These are phyloP conservation scores for Drosophila aff. DNA, from an alignment of 1,140 invertebrate species.

Conservation along the genomic window DNA sequence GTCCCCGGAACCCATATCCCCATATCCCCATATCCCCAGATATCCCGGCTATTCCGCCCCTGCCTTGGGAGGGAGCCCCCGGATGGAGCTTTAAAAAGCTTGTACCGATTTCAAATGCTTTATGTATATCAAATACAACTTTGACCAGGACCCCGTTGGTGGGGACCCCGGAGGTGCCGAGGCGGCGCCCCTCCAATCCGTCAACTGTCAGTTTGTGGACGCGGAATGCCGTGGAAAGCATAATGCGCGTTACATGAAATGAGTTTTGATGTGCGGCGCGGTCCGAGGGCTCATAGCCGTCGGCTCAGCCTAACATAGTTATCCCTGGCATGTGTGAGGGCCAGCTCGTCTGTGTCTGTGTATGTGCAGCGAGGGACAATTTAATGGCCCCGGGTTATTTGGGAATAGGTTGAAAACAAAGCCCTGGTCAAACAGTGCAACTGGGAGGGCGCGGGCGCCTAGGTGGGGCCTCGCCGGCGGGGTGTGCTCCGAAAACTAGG, in stretches of 20 bases:
- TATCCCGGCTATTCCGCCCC: slow-evolving; percentile 19
- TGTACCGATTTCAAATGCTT: slow-evolving; percentile 41
- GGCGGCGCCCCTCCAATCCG: slow-evolving; percentile 47
- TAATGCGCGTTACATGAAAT: slow-evolving; percentile 80
- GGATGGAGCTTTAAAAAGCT: slow-evolving; percentile 52
- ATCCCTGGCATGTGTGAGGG: slow-evolving; percentile 32
- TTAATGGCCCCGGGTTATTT: slow-evolving; percentile 63
- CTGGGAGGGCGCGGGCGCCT: slow-evolving; percentile 5
- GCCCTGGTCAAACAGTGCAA: slow-evolving; percentile 50
- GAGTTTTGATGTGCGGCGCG: slow-evolving; percentile 71
- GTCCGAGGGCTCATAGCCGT: slow-evolving; percentile 50
- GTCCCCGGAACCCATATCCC: slow-evolving; percentile 7
- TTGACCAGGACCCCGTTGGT: slow-evolving; percentile 36
- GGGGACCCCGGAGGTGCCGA: not conserved
- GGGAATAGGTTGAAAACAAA: slow-evolving; percentile 59
- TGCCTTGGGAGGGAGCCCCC: slow-evolving; percentile 55
- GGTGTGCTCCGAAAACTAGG: slow-evolving; percentile 25
- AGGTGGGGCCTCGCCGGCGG: slow-evolving; percentile 2
- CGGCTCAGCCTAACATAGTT: slow-evolving; percentile 46
- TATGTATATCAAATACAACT: slow-evolving; percentile 61
- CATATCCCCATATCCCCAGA: slow-evolving; percentile 1
- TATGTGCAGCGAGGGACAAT: slow-evolving; percentile 47
- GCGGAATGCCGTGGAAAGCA: slow-evolving; percentile 77
- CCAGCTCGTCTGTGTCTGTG: not conserved
- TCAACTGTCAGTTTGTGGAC: slow-evolving; percentile 72